phyloP scores from a whole-genome alignment of 1,140 invertebrate species.

The Yoshiicerus persimilis region DNA sequence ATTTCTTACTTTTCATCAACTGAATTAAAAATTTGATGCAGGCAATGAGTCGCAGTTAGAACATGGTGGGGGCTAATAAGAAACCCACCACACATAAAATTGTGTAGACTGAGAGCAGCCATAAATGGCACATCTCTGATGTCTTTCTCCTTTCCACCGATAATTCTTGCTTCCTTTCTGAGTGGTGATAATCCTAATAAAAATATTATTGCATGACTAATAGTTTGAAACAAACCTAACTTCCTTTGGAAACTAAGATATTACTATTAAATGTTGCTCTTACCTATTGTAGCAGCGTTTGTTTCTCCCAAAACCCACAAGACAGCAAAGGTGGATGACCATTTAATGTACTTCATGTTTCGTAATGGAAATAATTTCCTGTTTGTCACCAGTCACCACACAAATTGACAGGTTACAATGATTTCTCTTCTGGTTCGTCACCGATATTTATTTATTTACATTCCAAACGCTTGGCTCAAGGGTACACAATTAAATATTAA shows the following conservation, averaged over 20 bases:
- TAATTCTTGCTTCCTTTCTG: background rate
- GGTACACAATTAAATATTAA: no score
- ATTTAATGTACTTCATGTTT: background rate
- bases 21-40: conserved; percentile 43
- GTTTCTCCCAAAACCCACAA: background rate
- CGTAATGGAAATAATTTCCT: background rate
- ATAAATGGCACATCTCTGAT: conserved; percentile 54
- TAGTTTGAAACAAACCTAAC: background rate
- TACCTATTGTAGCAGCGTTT: background rate
- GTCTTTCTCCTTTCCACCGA: conserved; percentile 25
- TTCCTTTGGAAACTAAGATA: background rate
- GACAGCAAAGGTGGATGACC: background rate
- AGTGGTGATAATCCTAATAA: background rate
- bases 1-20: background rate
- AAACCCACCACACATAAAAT: conserved; percentile 62
- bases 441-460: conserved; percentile 7
- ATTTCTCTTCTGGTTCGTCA: background rate
- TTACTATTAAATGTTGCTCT: background rate
- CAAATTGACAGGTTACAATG: background rate
- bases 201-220: no score
- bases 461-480: no score
- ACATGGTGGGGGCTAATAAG: conserved; percentile 60
- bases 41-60: conserved; percentile 63
- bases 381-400: background rate
- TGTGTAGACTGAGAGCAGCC: conserved; percentile 51